Percentiles rank a stretch among this genome's conserved stretches.
These are phyloP conservation scores for Chaetodon auriga DNA, from an alignment of 2,113 vertebrate genomes.

Conservation along the genomic window DNA sequence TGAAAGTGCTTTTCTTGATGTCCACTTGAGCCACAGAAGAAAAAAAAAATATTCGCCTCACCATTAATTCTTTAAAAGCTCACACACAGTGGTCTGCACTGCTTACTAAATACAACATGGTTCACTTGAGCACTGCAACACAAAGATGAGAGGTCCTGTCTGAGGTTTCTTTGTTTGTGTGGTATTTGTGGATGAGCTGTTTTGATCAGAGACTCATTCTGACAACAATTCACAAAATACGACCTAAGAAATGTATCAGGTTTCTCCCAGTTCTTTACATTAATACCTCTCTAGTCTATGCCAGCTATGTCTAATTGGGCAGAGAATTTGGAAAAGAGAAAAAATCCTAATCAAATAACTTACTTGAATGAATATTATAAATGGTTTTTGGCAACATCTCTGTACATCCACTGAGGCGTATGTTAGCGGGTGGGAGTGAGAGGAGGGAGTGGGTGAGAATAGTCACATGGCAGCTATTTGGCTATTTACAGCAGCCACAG, in stretches of 20 bases:
- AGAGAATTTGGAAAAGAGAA: neutral
- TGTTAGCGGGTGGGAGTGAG: neutral
- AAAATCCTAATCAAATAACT: neutral
- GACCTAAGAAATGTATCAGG: neutral
- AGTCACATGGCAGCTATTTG: too few species aligned
- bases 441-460: too few species aligned
- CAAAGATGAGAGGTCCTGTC: neutral
- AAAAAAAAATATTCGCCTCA: constrained; percentile 30
- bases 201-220: constrained; percentile 19
- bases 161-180: neutral
- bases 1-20: neutral
- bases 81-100: constrained; percentile 13
- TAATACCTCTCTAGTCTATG: neutral
- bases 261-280: neutral
- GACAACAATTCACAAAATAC: neutral
- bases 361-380: neutral
- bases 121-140: neutral
- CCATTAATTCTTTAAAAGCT: constrained; percentile 16
- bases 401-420: neutral
- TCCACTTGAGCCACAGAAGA: constrained; percentile 27
- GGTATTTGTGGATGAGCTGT: neutral
- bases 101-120: constrained; percentile 20
- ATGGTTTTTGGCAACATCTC: neutral
- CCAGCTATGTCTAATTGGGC: neutral
- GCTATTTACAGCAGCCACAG: too few species aligned